Base-by-base conservation (phyloP, 2,113 vertebrate species). In the Platichthys flesus region DNA sequence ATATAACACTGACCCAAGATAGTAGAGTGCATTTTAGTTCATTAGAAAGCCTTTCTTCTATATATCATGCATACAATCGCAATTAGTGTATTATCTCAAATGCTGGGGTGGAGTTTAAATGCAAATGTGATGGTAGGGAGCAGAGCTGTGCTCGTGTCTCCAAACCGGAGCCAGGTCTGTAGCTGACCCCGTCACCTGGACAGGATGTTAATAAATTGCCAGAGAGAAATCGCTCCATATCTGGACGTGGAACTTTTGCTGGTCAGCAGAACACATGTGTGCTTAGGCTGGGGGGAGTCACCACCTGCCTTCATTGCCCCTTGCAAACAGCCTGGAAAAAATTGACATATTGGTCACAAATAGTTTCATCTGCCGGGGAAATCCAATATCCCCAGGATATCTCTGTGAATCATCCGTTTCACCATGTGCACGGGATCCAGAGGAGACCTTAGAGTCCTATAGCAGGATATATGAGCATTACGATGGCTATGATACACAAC, bases 301-400 rank as follows among this genome's bases (percentile, higher is more conserved):
- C 40, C 80, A 83, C 65, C 81, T 70, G 60, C 68, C 57, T 74
- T 26, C 28, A 61, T 28, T 52, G 35, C 37, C 59, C 40, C 65
- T 79, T 12, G 47, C 67, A 21, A 54, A n/a, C 18, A 70, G 42
- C 78, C 81, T 83, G 85, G 65, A 85, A 88, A 83, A 87, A 87
- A 92, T 83, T 86, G 86, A 90, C 88, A 90, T 76, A 88, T 91
- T 83, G 78, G 88, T 91, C 88, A 82, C 85, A 90, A 92, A 89
- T 89, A 88, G 88, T 85, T 89, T 90, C 85, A 88, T 92, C 89
- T 88, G 80, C 67, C 7, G 67, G 67, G 79, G 89, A 88, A 91
- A 93, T 92, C 88, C 89, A 93, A 93, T 92, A 90, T 92, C 87
- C 89, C 76, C 57, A 12, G 59, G 84, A 92, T 92, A 91, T 93